Conservation (phyloP, 2,888 invertebrate species). For the Eristalinus aeneus region DNA sequence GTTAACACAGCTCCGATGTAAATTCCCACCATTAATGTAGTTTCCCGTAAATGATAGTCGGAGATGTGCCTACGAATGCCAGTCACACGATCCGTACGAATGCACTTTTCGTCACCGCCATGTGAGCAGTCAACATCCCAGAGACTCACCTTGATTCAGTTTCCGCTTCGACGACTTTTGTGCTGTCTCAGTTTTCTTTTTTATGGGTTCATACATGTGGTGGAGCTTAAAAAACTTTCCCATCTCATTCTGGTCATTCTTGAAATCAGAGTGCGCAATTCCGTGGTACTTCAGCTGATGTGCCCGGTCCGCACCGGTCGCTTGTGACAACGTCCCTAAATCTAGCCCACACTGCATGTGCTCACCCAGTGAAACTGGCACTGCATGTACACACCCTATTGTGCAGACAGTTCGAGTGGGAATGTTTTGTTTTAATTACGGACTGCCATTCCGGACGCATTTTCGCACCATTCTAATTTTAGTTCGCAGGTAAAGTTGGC, state of each 20-base stretch:
- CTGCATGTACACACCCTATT: slow-evolving; percentile 46
- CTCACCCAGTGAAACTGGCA: slow-evolving; percentile 35
- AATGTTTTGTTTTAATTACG: slow-evolving; percentile 57
- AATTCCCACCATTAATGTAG: slow-evolving; percentile 45
- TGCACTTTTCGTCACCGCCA: slow-evolving; percentile 42
- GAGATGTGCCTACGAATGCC: slow-evolving; percentile 36
- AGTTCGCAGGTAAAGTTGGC: slow-evolving; percentile 4
- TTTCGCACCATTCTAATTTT: slow-evolving; percentile 52
- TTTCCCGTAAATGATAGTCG: slow-evolving; percentile 8
- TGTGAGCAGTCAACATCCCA: slow-evolving; percentile 40
- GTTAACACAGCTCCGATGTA: slow-evolving; percentile 15
- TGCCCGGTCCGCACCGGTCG: background rate
- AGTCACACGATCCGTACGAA: slow-evolving; percentile 59
- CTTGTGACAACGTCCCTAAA: slow-evolving; percentile 29
- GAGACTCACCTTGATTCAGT: slow-evolving; percentile 64
- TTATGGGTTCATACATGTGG: slow-evolving; percentile 48
- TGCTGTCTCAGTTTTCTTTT: slow-evolving; percentile 24
- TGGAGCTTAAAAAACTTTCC: slow-evolving; percentile 30
- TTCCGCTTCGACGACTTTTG: slow-evolving; percentile 58
- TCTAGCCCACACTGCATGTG: slow-evolving; percentile 32
- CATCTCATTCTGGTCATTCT: slow-evolving; percentile 45
- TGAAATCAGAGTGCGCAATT: slow-evolving; percentile 60
- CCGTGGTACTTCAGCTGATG: slow-evolving; percentile 28
- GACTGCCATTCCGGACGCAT: slow-evolving; percentile 42
- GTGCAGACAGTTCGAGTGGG: slow-evolving; percentile 42